These are phyloP conservation scores for Chloroceryle inda DNA, from an alignment of 2,797 vertebrate genomes.

Conservation along the genomic window DNA sequence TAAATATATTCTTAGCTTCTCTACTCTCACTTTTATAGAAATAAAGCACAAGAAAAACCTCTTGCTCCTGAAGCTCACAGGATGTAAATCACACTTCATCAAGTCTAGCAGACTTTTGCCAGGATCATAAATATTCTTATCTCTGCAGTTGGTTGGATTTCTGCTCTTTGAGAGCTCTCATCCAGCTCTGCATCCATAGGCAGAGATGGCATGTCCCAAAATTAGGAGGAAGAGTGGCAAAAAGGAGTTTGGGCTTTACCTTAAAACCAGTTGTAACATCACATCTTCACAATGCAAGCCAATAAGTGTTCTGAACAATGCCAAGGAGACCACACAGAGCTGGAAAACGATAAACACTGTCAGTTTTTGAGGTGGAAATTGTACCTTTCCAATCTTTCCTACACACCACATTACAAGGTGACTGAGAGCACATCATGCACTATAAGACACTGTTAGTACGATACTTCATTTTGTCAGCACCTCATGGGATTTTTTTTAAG, in stretches of 20 bases:
- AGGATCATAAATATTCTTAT: slow-evolving; percentile 42
- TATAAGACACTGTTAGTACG: background rate
- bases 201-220: background rate
- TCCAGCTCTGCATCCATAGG: background rate
- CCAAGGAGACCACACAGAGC: slow-evolving; percentile 96
- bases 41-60: slow-evolving; percentile 51
- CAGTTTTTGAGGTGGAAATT: slow-evolving; percentile 30
- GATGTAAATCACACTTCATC: slow-evolving; percentile 8
- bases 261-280: slow-evolving; percentile 95
- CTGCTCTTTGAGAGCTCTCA: background rate
- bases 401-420: slow-evolving; percentile 21
- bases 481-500: background rate
- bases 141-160: background rate
- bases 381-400: background rate
- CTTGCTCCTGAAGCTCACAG: background rate
- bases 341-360: slow-evolving; percentile 72
- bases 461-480: background rate
- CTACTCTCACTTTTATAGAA: slow-evolving; percentile 17
- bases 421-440: background rate
- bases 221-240: background rate
- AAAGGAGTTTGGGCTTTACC: slow-evolving; percentile 82
- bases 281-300: slow-evolving; percentile 97
- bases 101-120: slow-evolving; percentile 4
- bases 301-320: slow-evolving; percentile 95
- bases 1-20: slow-evolving; percentile 62